A percentile compares a stretch with the other conserved stretches of the same genome.
Evolutionary conservation across 2,888 invertebrate genomes (phyloP).

Genomic region (Tortrix viridana): DNA sequence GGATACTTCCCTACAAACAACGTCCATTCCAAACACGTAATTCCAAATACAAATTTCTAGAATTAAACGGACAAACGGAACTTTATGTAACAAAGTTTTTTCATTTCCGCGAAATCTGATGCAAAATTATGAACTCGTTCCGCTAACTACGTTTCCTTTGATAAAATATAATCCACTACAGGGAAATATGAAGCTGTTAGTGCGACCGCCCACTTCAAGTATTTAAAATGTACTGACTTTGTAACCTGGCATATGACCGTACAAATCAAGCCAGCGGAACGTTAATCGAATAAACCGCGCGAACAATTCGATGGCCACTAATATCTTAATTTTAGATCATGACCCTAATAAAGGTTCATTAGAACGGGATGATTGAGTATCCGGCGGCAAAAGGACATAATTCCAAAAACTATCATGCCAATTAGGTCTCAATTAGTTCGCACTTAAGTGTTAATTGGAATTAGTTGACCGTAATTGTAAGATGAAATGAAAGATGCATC

Average conservation of each 20-base stretch:
- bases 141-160: background rate
- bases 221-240: constrained; percentile 28
- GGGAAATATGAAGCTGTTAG: background rate
- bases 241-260: constrained; percentile 28
- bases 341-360: constrained; percentile 47
- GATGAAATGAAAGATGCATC: too few relatives aligned
- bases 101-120: constrained; percentile 6
- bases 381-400: constrained; percentile 4
- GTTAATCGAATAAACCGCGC: constrained; percentile 54
- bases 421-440: background rate
- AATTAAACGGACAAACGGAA: constrained; percentile 8
- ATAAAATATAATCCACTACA: constrained; percentile 1
- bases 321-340: constrained; percentile 53
- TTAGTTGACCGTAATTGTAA: too few relatives aligned
- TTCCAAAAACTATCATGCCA: background rate
- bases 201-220: constrained; percentile 7
- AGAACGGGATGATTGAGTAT: background rate
- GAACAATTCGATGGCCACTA: constrained; percentile 64
- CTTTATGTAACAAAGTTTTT: background rate
- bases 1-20: constrained; percentile 16
- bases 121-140: background rate
- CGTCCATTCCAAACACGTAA: constrained; percentile 3
- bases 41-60: background rate
- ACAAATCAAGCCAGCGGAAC: constrained; percentile 27
- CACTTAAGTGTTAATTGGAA: too few relatives aligned